A percentile compares a stretch with the other conserved stretches of the same genome.
These are phyloP conservation scores for Conus ventricosus DNA, from an alignment of 1,140 invertebrate species.

Conservation along the genomic window DNA sequence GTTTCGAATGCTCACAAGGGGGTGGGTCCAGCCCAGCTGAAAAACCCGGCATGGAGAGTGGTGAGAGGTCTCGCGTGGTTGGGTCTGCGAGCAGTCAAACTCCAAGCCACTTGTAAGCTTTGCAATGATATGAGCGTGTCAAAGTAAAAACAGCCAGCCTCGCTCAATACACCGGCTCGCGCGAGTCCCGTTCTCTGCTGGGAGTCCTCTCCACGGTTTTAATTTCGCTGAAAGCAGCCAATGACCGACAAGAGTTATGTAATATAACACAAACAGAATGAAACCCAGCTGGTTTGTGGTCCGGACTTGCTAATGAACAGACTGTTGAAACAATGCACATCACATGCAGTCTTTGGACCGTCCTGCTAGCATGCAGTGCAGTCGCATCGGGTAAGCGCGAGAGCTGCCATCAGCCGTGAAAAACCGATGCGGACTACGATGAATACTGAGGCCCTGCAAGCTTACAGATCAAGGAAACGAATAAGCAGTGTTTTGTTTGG, in stretches of 20 bases:
- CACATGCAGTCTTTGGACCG: background rate
- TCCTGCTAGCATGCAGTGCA: background rate
- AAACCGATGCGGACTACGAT: background rate
- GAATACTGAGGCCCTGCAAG: background rate
- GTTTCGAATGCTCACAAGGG: conserved; percentile 29
- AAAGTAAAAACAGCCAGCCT: conserved; percentile 11
- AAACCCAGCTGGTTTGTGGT: conserved; percentile 15
- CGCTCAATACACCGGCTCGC: conserved; percentile 29
- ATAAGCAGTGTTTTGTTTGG: background rate
- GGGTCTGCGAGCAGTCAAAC: conserved; percentile 37
- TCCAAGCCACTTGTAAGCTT: conserved; percentile 38
- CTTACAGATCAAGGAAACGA: background rate
- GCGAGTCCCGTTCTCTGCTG: conserved; percentile 17
- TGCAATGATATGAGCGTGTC: conserved; percentile 35
- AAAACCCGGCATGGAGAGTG: conserved; percentile 22
- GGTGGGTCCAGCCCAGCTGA: conserved; percentile 12
- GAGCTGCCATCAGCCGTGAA: background rate
- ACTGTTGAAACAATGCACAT: conserved; percentile 29
- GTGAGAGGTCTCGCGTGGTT: conserved; percentile 39
- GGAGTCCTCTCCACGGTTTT: conserved; percentile 22
- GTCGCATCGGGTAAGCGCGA: background rate
- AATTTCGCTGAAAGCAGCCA: conserved; percentile 38
- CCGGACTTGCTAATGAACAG: conserved; percentile 36
- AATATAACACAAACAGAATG: conserved; percentile 33
- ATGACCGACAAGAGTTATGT: conserved; percentile 34